Conservation (phyloP, 2,888 invertebrate species). For the Cantharis rustica region DNA sequence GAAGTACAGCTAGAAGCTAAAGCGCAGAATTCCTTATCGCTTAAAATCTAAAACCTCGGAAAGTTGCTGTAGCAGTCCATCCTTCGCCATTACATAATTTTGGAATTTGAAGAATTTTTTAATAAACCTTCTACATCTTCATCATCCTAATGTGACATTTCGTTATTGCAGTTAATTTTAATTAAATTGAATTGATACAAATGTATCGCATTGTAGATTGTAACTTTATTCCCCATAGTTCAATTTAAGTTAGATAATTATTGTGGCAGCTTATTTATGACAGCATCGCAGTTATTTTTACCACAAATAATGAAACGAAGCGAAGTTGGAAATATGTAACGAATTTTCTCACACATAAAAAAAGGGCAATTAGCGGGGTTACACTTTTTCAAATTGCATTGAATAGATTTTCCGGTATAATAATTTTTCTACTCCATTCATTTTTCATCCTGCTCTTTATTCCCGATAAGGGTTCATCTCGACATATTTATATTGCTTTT, state of each 20-base stretch:
- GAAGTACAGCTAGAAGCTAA: neutral
- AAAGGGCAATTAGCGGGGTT: neutral
- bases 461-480: neutral
- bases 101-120: neutral
- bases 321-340: neutral
- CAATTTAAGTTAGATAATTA: slow-evolving; percentile 5
- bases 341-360: neutral
- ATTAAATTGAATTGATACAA: slow-evolving; percentile 15
- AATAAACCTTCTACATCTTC: neutral
- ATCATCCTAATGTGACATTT: neutral
- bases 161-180: neutral
- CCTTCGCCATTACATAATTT: neutral
- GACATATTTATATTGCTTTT: neutral
- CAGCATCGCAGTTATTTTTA: neutral
- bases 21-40: neutral
- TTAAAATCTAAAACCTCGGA: neutral
- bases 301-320: neutral
- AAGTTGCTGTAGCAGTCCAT: too few species aligned
- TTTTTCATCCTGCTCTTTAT: neutral
- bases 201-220: slow-evolving; percentile 6
- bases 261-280: neutral
- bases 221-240: slow-evolving; percentile 4
- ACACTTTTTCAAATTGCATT: neutral
- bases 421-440: neutral
- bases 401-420: neutral